These are phyloP conservation scores for Drosophila villosipedis DNA, from an alignment of 2,888 invertebrate species.

Conservation along the genomic window DNA sequence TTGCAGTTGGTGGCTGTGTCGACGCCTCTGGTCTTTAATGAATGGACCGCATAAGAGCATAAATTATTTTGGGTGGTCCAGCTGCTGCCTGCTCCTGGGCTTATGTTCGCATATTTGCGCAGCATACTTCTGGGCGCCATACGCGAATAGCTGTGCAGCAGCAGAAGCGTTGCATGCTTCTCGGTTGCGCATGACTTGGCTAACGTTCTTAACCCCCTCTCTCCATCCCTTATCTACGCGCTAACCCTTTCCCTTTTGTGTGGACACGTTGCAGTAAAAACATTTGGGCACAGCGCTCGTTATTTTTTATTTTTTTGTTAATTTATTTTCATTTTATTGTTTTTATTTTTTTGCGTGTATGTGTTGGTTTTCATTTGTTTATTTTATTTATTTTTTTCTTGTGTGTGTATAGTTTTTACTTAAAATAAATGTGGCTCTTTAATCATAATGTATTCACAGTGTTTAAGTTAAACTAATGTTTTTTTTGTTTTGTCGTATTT, in stretches of 20 bases:
- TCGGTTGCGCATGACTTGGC: conserved; percentile 28
- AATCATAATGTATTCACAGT: conserved; percentile 77
- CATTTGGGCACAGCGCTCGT: conserved; percentile 65
- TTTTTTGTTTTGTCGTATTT: conserved; percentile 6
- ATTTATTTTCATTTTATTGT: conserved; percentile 73
- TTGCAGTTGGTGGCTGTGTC: conserved; percentile 3
- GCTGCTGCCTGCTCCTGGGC: conserved; percentile 17
- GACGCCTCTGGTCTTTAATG: conserved; percentile 60
- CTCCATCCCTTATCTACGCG: background rate
- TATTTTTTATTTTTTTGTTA: conserved; percentile 58
- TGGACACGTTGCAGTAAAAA: conserved; percentile 66
- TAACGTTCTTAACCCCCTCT: background rate
- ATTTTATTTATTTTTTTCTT: conserved; percentile 1
- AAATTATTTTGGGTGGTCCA: conserved; percentile 60
- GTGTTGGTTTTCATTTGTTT: conserved; percentile 19
- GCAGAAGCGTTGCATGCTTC: conserved; percentile 53
- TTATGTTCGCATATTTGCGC: conserved; percentile 69
- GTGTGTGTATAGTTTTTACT: conserved; percentile 55
- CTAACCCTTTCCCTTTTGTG: conserved; percentile 5
- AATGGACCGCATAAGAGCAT: conserved; percentile 70
- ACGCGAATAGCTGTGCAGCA: conserved; percentile 29
- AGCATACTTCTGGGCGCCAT: conserved; percentile 69
- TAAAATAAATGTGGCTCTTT: conserved; percentile 74
- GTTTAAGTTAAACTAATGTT: conserved; percentile 72
- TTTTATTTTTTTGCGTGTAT: conserved; percentile 52